Evolutionary conservation across 2,888 invertebrate genomes (phyloP), one percentile per base, ranked within the genome.

Genomic region (Hypselothyrea guttata): DNA sequence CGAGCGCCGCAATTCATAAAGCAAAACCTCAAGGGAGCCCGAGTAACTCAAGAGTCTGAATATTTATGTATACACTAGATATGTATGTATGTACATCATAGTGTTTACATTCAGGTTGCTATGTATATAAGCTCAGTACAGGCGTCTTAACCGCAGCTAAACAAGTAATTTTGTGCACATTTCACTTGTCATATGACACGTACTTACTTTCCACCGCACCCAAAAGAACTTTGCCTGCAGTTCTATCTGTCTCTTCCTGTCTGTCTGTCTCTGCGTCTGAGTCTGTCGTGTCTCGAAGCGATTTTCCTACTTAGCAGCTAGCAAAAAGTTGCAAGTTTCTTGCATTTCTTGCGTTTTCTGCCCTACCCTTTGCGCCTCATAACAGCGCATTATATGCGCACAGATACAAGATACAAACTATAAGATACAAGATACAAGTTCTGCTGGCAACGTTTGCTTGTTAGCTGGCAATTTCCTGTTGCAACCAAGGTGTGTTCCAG

Each of bases 131-230:
- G 11, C 40, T 45, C 16, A 46, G 34, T 54, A 45, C 31, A 62
- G 68, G 59, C 79, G 57, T 58, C 83, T 71, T 78, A 71, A 55
- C 82, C 70, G 56, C 75, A 66, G 64, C 83, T 82, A 78, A 84
- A 82, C 78, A 84, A 81, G 79, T 81, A 81, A 82, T 84, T 81
- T 84, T 82, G 79, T 52, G 63, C 85, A 82, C 79, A 81, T 81
- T 81, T 81, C 79, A 82, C 85, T 81, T 81, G 79, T 81, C 83
- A 84, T 72, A 81, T 75, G 83, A 84, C 85, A 81, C 79, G 85
- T 79, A 61, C 63, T 71, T 57, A 56, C 53, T 58, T 67, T 51
- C 51, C 13, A 37, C 54, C 40, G 27, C 51, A 48, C 40, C 47
- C 44, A 15, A 28, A 16, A 9, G 13, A 33, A 11, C 8, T 34